Conservation (phyloP, 2,113 vertebrate species). For the Clarias batrachus region DNA sequence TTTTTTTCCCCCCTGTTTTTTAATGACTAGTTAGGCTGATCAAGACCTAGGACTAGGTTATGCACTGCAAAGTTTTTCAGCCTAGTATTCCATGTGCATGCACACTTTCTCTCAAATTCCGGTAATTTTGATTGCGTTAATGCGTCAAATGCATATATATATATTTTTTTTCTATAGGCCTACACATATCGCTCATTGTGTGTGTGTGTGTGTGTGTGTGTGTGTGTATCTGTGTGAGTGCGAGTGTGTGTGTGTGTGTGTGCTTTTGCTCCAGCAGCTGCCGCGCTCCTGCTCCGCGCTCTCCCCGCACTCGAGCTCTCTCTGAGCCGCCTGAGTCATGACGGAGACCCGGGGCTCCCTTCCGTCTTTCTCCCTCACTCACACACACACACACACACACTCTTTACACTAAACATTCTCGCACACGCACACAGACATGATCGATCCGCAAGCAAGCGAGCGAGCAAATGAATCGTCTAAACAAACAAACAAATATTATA, state of each 20-base stretch:
- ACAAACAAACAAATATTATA: constrained; percentile 58
- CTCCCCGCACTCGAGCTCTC: constrained; percentile 63
- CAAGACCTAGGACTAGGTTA: background rate
- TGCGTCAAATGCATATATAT: background rate
- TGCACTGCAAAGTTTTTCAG: background rate
- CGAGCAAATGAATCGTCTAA: constrained; percentile 69
- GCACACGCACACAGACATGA: constrained; percentile 63
- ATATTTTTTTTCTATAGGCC: too few relatives aligned
- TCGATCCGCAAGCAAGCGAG: constrained; percentile 79
- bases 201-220: constrained; percentile 15
- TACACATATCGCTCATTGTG: too few relatives aligned
- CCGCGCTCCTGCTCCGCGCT: constrained; percentile 53
- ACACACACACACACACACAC: constrained; percentile 57
- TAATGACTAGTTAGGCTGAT: background rate
- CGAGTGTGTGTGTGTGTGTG: constrained; percentile 44
- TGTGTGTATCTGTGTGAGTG: constrained; percentile 6
- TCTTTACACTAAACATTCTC: constrained; percentile 47
- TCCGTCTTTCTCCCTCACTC: constrained; percentile 66
- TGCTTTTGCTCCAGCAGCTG: constrained; percentile 53
- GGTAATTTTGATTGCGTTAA: background rate
- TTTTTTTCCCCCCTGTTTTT: background rate
- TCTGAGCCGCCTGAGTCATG: constrained; percentile 70
- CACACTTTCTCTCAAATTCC: background rate
- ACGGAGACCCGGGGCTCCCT: constrained; percentile 71
- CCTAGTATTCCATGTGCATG: background rate